Percentiles rank a stretch among this genome's conserved stretches.
Evolutionary conservation across 2,888 invertebrate species (phyloP).

Genomic region (Sinohyriopsis cumingii): DNA sequence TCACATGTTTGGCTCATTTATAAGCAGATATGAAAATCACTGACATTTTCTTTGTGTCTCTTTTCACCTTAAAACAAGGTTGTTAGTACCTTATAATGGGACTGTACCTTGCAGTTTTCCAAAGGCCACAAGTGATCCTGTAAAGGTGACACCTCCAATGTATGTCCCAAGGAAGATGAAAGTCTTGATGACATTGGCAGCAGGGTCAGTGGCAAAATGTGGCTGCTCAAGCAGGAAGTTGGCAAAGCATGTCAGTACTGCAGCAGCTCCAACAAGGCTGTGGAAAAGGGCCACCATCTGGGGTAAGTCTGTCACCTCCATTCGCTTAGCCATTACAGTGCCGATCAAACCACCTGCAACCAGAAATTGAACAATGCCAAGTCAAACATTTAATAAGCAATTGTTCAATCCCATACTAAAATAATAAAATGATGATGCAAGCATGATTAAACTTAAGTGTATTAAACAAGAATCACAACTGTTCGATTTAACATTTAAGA

Average conservation of each 20-base stretch:
- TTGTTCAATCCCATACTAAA: too few relatives aligned
- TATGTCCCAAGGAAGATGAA: slow-evolving; percentile 90
- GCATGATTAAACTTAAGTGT: too few relatives aligned
- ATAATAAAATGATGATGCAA: too few relatives aligned
- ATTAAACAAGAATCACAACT: too few relatives aligned
- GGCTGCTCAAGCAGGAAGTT: slow-evolving; percentile 89
- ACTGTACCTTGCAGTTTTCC: slow-evolving; percentile 84
- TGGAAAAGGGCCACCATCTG: slow-evolving; percentile 91
- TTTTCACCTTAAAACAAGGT: too few relatives aligned
- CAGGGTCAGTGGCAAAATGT: slow-evolving; percentile 85
- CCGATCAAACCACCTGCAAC: slow-evolving; percentile 81
- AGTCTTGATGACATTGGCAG: slow-evolving; percentile 83
- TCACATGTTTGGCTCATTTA: too few relatives aligned
- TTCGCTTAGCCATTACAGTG: slow-evolving; percentile 84
- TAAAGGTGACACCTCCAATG: slow-evolving; percentile 92
- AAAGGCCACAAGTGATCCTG: slow-evolving; percentile 90
- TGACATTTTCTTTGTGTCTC: too few relatives aligned
- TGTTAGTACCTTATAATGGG: too few relatives aligned
- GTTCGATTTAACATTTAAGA: too few relatives aligned
- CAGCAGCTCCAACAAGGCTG: slow-evolving; percentile 90
- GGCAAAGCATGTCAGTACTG: slow-evolving; percentile 88
- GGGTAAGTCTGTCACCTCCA: slow-evolving; percentile 84
- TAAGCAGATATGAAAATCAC: too few relatives aligned
- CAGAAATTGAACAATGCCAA: not conserved
- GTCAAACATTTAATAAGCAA: too few relatives aligned